Evolutionary conservation across 1,140 invertebrate species (phyloP), one percentile per base, ranked within the genome.

Genomic region (Drosophila neocordata): DNA sequence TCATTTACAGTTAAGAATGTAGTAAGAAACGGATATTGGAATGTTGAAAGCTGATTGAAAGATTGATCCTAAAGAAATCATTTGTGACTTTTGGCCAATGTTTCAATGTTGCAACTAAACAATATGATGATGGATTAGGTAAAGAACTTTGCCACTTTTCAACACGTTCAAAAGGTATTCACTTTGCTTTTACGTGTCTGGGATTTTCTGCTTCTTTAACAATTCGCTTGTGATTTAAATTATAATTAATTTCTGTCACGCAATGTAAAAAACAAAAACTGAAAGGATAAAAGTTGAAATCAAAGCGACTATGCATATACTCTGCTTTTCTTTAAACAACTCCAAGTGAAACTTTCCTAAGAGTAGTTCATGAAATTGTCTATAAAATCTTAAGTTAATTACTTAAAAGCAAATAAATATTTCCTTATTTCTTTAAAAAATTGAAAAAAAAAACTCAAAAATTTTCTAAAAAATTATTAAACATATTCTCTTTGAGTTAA

Each of bases 161-260:
- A 73, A 67, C 80, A 84, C 81, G 73, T 70, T 66, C 37, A 53
- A 12, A 65, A 65, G 31, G 56, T 59, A 61, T 71, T 82, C 69
- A 65, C 63, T 82, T 80, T 77, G 63, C 31, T 38, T 59, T 64
- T 71, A 71, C 78, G 78, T 82, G 82, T 20, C 77, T 18, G 73
- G 41, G 58, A 62, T 73, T 69, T 85, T 74, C 69, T 73, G 63
- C 58, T 63, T 63, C 68, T 70, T 78, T 65, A 48, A 48, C 41
- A 48, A 48, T 48, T 48, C 41, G 15, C 74, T 53, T 60, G 41
- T 74, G 78, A 69, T 85, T 77, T 69, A 59, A 62, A 65, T 72
- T 62, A 69, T 69, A 87, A 85, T 85, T 87, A 85, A 87, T 78
- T 81, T 71, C 71, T 65, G 72, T 78, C 81, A 85, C 82, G 81